Evolutionary conservation across 2,888 invertebrate genomes (phyloP).

Genomic region (Corythucha ciliata): DNA sequence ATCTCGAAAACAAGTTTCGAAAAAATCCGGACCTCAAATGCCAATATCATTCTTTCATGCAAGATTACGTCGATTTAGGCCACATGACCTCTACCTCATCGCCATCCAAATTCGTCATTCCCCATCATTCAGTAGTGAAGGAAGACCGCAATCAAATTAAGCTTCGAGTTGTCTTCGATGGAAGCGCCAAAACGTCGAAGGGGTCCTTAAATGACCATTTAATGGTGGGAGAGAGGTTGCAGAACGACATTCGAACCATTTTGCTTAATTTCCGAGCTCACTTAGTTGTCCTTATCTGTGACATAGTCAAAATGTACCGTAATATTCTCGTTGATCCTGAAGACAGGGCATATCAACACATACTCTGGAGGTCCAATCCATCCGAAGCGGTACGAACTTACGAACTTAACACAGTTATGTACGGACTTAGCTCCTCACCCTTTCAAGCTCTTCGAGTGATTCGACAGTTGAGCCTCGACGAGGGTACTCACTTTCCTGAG

Average conservation of each 20-base stretch:
- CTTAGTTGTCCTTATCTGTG: background rate
- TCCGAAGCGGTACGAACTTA: background rate
- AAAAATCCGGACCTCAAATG: background rate
- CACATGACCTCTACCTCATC: background rate
- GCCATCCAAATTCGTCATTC: constrained; percentile 7
- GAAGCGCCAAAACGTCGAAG: constrained; percentile 10
- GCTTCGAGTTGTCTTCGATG: constrained; percentile 21
- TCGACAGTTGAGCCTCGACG: background rate
- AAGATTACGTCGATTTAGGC: constrained; percentile 6
- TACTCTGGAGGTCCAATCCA: background rate
- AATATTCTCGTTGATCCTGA: background rate
- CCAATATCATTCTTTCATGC: constrained; percentile 13
- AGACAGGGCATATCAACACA: background rate
- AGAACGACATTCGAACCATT: constrained; percentile 15
- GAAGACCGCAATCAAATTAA: constrained; percentile 8
- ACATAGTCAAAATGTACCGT: background rate
- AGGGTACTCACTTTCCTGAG: background rate
- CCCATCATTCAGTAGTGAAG: constrained; percentile 13
- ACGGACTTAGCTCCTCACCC: background rate
- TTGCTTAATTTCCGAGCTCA: background rate
- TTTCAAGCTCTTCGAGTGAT: background rate
- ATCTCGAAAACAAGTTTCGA: constrained; percentile 18
- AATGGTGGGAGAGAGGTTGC: constrained; percentile 8
- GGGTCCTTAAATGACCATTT: constrained; percentile 20
- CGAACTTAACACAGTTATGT: background rate